These are phyloP conservation scores for Apodemia mormo DNA, from an alignment of 2,888 invertebrate species.

Conservation along the genomic window DNA sequence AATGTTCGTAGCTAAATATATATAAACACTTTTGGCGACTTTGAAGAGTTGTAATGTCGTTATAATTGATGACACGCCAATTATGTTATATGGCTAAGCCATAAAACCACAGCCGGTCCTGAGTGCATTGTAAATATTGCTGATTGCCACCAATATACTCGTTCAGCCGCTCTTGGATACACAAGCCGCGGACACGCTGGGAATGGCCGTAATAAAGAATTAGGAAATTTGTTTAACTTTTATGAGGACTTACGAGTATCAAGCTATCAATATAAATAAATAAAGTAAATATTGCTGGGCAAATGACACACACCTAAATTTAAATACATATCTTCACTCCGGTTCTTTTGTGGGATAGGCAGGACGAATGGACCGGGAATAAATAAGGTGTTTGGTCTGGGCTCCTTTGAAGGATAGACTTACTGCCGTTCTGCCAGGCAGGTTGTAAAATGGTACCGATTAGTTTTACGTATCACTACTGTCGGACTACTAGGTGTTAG, in stretches of 20 bases:
- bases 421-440: no score
- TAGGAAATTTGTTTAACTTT: conserved; percentile 14
- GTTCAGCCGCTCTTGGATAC: conserved; percentile 9
- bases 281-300: no score
- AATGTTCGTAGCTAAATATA: neutral
- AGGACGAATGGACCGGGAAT: no score
- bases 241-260: neutral
- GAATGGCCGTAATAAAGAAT: conserved; percentile 15
- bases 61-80: conserved; percentile 57
- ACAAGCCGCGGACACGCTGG: neutral
- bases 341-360: no score
- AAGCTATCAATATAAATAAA: neutral
- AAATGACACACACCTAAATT: no score
- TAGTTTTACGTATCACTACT: no score
- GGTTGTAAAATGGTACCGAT: no score
- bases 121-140: conserved; percentile 49
- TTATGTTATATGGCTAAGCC: conserved; percentile 46
- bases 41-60: conserved; percentile 51
- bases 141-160: conserved; percentile 21
- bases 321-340: no score
- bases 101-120: conserved; percentile 49
- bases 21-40: conserved; percentile 47
- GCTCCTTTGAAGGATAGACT: no score
- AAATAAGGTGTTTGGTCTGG: no score
- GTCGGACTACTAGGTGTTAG: no score